A percentile compares a stretch with the other conserved stretches of the same genome.
Conservation (phyloP, 1,140 invertebrate genomes). For the Drosophila nigrodunni region DNA sequence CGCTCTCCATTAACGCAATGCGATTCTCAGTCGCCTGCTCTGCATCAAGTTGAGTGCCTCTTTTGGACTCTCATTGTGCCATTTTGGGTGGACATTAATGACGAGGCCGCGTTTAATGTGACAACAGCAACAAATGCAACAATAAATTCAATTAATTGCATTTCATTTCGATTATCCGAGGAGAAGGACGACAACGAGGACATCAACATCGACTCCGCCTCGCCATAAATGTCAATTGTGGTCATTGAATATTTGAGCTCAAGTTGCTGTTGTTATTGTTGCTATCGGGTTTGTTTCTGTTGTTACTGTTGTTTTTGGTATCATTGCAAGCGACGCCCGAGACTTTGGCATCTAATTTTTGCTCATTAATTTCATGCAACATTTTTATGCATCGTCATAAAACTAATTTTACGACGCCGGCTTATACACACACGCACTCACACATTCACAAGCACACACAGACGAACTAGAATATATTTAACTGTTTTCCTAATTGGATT, state of each 20-base stretch:
- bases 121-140: constrained; percentile 61
- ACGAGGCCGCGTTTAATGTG: constrained; percentile 27
- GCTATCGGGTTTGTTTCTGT: neutral
- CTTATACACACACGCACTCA: constrained; percentile 9
- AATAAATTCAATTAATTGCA: constrained; percentile 83
- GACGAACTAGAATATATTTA: constrained; percentile 15
- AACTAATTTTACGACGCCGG: constrained; percentile 73
- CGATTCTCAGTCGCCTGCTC: neutral
- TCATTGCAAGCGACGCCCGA: neutral
- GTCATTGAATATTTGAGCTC: constrained; percentile 69
- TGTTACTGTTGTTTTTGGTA: neutral
- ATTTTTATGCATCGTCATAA: constrained; percentile 83
- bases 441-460: constrained; percentile 24
- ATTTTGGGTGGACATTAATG: constrained; percentile 51
- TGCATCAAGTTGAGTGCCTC: constrained; percentile 3
- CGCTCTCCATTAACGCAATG: neutral
- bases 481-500: constrained; percentile 73
- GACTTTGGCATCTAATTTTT: constrained; percentile 72
- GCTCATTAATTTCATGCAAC: constrained; percentile 79
- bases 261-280: neutral
- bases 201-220: neutral
- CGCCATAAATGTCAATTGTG: constrained; percentile 77
- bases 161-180: constrained; percentile 75
- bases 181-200: neutral
- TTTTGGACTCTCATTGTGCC: constrained; percentile 25